Evolutionary conservation across 2,797 vertebrate genomes (phyloP).

Genomic region (Acipenser transmontanus): DNA sequence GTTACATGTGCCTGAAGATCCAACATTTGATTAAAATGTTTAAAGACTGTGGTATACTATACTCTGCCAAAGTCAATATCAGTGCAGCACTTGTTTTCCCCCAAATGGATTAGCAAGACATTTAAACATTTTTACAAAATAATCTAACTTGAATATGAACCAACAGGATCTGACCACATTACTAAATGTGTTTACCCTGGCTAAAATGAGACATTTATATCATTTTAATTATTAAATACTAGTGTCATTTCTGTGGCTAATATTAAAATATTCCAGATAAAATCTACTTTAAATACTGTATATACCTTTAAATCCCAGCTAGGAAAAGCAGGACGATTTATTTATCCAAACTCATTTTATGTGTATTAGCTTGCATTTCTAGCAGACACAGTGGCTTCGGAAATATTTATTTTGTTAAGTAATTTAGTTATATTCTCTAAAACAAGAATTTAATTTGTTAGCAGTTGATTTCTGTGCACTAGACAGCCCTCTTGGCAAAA

Average conservation of each 20-base stretch:
- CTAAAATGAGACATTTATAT: conserved; percentile 64
- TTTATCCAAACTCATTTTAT: not conserved
- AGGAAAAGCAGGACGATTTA: not conserved
- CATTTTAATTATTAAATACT: conserved; percentile 63
- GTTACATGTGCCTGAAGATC: conserved; percentile 66
- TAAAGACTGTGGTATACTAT: conserved; percentile 56
- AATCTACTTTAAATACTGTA: conserved; percentile 45
- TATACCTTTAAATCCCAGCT: conserved; percentile 18
- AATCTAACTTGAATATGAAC: conserved; percentile 86
- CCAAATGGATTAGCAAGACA: conserved; percentile 79
- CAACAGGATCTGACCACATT: conserved; percentile 88
- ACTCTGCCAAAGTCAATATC: conserved; percentile 87
- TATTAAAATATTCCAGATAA: conserved; percentile 63
- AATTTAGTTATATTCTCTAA: no score
- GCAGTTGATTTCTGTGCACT: no score
- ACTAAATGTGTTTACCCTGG: conserved; percentile 92
- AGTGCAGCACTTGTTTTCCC: conserved; percentile 75
- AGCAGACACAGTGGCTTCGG: no score
- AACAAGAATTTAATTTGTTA: no score
- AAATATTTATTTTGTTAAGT: no score
- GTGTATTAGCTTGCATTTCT: no score
- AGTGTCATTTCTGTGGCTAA: conserved; percentile 63
- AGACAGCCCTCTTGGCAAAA: no score
- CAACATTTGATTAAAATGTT: conserved; percentile 74
- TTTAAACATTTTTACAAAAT: conserved; percentile 96